Percentiles rank a stretch among this genome's conserved stretches.
Conservation (phyloP, 2,113 vertebrate genomes). For the Onychostruthus taczanowskii region DNA sequence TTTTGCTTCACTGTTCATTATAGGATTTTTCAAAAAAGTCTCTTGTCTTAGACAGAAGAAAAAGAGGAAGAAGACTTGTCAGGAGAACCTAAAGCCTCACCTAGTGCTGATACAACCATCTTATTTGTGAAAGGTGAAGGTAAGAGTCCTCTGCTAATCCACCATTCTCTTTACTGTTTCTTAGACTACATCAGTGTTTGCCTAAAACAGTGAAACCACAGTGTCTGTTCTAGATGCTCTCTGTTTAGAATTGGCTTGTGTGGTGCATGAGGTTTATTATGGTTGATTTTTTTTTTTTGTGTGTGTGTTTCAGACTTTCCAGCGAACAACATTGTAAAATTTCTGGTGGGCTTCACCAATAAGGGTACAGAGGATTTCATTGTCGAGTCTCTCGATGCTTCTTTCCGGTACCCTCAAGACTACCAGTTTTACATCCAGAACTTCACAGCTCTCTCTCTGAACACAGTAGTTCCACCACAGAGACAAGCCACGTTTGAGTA, state of each 20-base stretch:
- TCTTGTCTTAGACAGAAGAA: constrained; percentile 85
- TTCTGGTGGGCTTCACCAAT: constrained; percentile 95
- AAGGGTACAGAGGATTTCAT: constrained; percentile 93
- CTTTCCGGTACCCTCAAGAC: constrained; percentile 97
- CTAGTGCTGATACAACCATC: constrained; percentile 94
- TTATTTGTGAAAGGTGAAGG: constrained; percentile 97
- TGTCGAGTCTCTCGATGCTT: constrained; percentile 93
- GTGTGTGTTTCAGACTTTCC: constrained; percentile 84
- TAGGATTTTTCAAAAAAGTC: constrained; percentile 53
- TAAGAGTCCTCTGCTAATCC: constrained; percentile 47
- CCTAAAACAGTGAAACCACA: neutral
- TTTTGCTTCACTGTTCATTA: neutral
- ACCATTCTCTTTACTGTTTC: neutral
- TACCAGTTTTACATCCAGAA: constrained; percentile 99
- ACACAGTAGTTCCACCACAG: constrained; percentile 84
- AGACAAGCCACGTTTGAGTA: constrained; percentile 97
- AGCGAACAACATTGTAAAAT: constrained; percentile 97
- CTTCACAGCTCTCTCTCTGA: constrained; percentile 94
- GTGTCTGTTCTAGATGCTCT: neutral
- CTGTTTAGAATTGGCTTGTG: neutral
- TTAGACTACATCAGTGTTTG: neutral
- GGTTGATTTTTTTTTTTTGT: neutral
- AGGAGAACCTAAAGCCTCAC: constrained; percentile 93
- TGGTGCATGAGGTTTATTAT: neutral
- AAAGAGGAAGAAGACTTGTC: constrained; percentile 90